A percentile compares a stretch with the other conserved stretches of the same genome.
phyloP scores from a whole-genome alignment of 2,113 vertebrate genomes.

The Ailurus styani region DNA sequence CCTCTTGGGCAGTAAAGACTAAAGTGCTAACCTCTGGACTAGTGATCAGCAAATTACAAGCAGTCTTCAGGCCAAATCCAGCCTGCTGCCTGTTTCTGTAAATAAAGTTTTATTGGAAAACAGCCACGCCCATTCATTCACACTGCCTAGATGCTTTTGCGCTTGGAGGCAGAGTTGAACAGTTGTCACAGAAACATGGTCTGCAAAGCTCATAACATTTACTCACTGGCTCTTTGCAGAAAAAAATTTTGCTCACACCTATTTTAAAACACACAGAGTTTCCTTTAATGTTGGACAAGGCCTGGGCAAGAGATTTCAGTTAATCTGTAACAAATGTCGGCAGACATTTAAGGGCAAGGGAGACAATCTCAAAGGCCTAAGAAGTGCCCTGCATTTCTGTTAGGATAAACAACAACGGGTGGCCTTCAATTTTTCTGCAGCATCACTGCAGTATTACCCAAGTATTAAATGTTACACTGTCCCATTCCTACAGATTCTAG shows the following conservation, averaged over 20 bases:
- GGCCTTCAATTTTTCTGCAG: background rate
- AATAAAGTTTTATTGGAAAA: background rate
- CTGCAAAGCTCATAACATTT: background rate
- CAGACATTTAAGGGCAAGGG: background rate
- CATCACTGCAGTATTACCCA: background rate
- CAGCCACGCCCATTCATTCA: background rate
- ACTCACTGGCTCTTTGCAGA: background rate
- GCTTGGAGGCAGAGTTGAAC: background rate
- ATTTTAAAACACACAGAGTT: background rate
- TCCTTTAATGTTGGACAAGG: slow-evolving; percentile 33
- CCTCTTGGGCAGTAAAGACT: background rate
- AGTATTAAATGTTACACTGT: background rate
- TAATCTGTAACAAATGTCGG: background rate
- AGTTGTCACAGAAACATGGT: background rate
- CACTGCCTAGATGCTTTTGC: background rate
- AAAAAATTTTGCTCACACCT: background rate
- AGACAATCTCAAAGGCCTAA: background rate
- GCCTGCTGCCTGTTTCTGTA: background rate
- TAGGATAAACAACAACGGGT: background rate
- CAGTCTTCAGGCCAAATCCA: background rate
- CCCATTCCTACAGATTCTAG: background rate
- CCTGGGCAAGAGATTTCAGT: background rate
- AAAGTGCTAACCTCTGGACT: background rate
- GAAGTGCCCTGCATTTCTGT: background rate
- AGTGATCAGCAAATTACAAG: background rate